Evolutionary conservation across 2,797 vertebrate genomes (phyloP), one percentile per base, ranked within the genome.

Genomic region (Lophius americanus): DNA sequence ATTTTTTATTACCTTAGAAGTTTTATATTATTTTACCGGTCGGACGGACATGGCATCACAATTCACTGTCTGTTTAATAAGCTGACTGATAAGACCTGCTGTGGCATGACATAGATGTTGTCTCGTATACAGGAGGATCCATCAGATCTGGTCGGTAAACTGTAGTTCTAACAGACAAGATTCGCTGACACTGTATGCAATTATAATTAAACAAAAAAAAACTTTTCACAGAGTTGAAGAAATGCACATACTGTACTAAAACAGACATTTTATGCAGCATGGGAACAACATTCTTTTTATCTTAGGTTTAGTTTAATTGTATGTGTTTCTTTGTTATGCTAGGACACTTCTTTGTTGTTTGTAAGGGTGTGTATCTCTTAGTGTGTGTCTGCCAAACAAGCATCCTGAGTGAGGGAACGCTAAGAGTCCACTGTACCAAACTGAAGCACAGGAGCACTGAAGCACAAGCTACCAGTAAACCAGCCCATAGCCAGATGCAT

Each of bases 221-320:
- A 51, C 52, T 51, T 47, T 38, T 48, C 32, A 9, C 2, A 3
- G 44, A 51, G 38, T 69, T 1, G 5, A 46, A 54, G 59, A 51
- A 9, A 66, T 62, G 61, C 58, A 70, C 50, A 61, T 33, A 52
- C 52, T 68, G 51, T 63, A 33, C 61, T 56, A 51, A 60, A 75
- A 46, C 23, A 38, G 4, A n/a, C 33, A 43, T 71, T 73, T 76
- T 52, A 80, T 70, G 83, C 79, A 86, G 72, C 61, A 47, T 70
- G 88, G 87, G 86, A 90, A 79, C 84, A 86, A 81, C 7, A 13
- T 73, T 64, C 7, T 23, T 23, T 23, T 23, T 23, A 23, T 23
- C 23, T 23, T 23, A 62, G 7, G 58, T 65, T 69, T 38, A 38
- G 10, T 44, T 56, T 76, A 37, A 46, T 69, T 11, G 12, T 44